phyloP scores from a whole-genome alignment of 2,113 vertebrate genomes.

The Podilymbus podiceps region DNA sequence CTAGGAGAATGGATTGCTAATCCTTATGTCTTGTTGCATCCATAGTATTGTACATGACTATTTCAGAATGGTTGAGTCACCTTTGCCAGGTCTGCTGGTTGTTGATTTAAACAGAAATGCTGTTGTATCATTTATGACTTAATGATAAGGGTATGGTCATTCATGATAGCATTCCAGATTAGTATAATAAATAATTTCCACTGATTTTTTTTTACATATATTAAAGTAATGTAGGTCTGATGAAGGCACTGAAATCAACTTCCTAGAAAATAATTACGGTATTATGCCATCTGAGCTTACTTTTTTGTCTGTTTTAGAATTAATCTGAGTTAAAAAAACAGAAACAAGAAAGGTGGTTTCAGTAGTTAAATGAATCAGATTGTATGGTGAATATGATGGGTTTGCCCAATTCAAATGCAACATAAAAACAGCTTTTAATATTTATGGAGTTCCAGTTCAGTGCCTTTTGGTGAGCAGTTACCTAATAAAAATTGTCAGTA shows the following conservation, averaged over 20 bases:
- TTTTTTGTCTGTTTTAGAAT: background rate
- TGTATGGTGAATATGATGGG: background rate
- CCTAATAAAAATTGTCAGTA: background rate
- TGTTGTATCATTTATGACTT: background rate
- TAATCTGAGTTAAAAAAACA: background rate
- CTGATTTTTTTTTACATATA: background rate
- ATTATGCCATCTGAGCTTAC: background rate
- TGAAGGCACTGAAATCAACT: background rate
- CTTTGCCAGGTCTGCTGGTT: background rate
- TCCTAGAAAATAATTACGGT: background rate
- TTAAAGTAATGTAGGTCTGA: background rate
- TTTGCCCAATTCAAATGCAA: background rate
- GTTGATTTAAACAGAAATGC: background rate
- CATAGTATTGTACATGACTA: background rate
- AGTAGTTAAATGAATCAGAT: background rate
- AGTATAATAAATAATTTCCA: background rate
- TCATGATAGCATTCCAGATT: background rate
- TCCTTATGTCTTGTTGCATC: background rate
- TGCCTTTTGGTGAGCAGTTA: background rate
- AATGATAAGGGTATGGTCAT: background rate
- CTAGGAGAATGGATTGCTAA: background rate
- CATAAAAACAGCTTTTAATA: background rate
- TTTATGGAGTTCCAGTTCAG: background rate
- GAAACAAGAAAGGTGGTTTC: background rate
- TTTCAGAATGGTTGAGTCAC: background rate